A percentile compares a stretch with the other conserved stretches of the same genome.
phyloP scores from a whole-genome alignment of 2,888 invertebrate species.

The Idaea aversata region DNA sequence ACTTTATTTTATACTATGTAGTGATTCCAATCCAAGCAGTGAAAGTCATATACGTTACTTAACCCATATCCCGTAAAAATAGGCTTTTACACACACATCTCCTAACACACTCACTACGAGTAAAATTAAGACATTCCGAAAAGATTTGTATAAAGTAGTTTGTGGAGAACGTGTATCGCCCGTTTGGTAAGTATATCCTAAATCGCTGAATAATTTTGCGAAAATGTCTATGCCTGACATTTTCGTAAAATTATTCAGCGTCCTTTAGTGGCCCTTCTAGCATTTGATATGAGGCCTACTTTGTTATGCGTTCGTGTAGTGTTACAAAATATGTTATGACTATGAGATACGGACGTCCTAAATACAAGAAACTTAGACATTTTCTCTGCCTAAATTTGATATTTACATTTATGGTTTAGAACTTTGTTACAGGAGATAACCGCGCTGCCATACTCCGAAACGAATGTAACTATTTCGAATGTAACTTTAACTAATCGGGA shows the following conservation, averaged over 20 bases:
- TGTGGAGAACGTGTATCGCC: neutral
- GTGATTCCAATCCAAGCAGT: no score
- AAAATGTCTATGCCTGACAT: neutral
- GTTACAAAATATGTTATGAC: conserved; percentile 1
- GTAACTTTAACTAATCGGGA: no score
- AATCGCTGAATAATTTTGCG: neutral
- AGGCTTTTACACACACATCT: no score
- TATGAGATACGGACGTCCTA: neutral
- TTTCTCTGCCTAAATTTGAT: neutral
- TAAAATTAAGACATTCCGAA: neutral
- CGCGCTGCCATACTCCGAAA: neutral
- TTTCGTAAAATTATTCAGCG: neutral
- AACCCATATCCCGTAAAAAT: no score
- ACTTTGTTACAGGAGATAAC: neutral
- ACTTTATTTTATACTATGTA: no score
- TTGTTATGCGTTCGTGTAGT: neutral
- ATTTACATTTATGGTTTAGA: neutral
- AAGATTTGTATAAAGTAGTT: neutral
- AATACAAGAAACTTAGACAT: neutral
- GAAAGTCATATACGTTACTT: no score
- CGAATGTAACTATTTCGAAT: no score
- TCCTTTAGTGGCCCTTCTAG: neutral
- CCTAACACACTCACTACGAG: no score
- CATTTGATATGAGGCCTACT: neutral
- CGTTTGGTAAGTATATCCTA: neutral